Conservation (phyloP, 2,888 invertebrate species). For the Melieria crassipennis region DNA sequence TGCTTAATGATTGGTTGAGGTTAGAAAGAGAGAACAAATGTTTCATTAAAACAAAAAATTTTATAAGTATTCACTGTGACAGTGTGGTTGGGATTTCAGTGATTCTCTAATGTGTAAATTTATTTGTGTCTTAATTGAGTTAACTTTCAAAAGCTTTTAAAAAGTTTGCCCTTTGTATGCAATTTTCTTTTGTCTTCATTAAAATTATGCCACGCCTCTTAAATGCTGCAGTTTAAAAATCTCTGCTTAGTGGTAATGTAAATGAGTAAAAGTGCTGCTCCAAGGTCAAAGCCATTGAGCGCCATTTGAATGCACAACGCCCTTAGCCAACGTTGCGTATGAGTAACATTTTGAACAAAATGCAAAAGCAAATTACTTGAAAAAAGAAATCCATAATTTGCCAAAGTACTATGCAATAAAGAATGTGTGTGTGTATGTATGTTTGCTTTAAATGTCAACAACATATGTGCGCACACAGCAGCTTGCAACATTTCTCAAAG, state of each 20-base stretch:
- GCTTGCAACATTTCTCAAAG: slow-evolving; percentile 1
- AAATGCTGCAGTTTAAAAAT: too few relatives aligned
- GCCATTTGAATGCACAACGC: neutral
- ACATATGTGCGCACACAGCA: neutral
- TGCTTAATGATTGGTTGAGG: neutral
- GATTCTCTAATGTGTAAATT: too few relatives aligned
- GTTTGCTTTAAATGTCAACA: neutral
- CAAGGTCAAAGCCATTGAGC: too few relatives aligned
- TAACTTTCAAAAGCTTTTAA: too few relatives aligned
- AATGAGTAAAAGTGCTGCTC: too few relatives aligned
- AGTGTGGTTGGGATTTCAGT: too few relatives aligned
- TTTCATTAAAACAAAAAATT: neutral
- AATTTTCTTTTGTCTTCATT: too few relatives aligned
- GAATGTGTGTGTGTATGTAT: neutral
- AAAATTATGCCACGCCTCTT: too few relatives aligned
- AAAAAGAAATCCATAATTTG: too few relatives aligned
- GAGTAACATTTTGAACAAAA: neutral
- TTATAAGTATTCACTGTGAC: neutral
- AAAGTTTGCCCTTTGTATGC: too few relatives aligned
- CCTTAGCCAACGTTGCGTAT: neutral
- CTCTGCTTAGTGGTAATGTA: too few relatives aligned
- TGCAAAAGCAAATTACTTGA: neutral
- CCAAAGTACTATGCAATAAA: neutral
- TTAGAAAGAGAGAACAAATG: neutral
- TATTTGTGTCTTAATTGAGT: too few relatives aligned